These are phyloP conservation scores for Noctua fimbriata DNA, from an alignment of 2,888 invertebrate genomes.

Conservation along the genomic window DNA sequence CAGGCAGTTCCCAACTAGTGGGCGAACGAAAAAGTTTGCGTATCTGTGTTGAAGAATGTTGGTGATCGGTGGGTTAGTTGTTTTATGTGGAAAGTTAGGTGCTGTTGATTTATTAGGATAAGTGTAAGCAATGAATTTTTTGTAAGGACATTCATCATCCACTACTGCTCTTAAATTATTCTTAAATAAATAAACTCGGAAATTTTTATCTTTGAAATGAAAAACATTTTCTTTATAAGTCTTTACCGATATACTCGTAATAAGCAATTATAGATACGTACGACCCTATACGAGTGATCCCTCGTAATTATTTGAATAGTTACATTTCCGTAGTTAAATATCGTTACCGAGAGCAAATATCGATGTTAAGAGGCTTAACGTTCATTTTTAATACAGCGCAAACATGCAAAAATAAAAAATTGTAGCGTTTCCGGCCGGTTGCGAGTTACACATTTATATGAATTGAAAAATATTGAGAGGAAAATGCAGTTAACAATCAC, in stretches of 20 bases:
- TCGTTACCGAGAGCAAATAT: constrained; percentile 12
- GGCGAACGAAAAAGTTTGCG: constrained; percentile 74
- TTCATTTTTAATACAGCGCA: constrained; percentile 26
- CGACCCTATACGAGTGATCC: neutral
- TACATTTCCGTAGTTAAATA: constrained; percentile 17
- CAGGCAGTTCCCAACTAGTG: constrained; percentile 71
- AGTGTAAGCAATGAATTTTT: neutral
- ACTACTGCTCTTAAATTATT: neutral
- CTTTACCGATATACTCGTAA: neutral
- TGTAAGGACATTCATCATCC: neutral
- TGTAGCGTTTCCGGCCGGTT: constrained; percentile 27
- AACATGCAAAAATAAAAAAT: constrained; percentile 35
- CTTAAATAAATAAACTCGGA: neutral
- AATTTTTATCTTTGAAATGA: neutral
- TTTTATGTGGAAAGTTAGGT: neutral
- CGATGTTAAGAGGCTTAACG: constrained; percentile 38
- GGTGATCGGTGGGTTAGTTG: constrained; percentile 16
- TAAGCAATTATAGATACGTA: neutral
- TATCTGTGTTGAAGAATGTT: constrained; percentile 54
- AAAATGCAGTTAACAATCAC: constrained; percentile 85
- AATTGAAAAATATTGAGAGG: constrained; percentile 59
- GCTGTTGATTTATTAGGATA: neutral
- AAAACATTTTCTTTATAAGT: neutral
- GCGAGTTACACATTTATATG: constrained; percentile 42
- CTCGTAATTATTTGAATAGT: neutral